Base-by-base conservation (phyloP, 2,797 vertebrate genomes). In the Pipistrellus nathusii region DNA sequence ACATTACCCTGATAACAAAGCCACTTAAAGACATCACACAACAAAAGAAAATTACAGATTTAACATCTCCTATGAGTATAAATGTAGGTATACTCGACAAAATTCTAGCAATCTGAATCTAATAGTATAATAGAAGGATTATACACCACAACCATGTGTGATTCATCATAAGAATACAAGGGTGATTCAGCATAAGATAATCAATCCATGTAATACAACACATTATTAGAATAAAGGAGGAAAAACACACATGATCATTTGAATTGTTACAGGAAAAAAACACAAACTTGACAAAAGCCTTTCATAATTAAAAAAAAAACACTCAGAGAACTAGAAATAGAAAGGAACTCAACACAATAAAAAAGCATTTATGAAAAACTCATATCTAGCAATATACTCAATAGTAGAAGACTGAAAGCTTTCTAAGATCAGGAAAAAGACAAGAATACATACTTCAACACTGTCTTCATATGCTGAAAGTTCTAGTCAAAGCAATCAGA, bases 341-440 rank as follows among this genome's bases (percentile, higher is more conserved):
- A 71, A 51, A 80, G 41, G 53, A 72, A 30, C 14, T 86, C 14
- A 86, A 62, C 25, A 51, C 7, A 17, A 71, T 25, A 51, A 62
- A 80, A 35, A 35, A 41, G 14, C 75, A 72, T 41, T 86, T 80
- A 27, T 80, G 75, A 62, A 86, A 84, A 92, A 72, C 11, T 25
- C n/a, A 69, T 8, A 68, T 32, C 20, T 76, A 66, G 44, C 35
- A 57, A 44, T 46, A 41, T 18, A 17, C 51, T 62, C 15, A 11
- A 18, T 69, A 41, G 41, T 84, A 9, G 88, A 84, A 69, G 25
- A 51, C 3, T 27, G 18, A 89, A 88, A 51, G 32, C 32, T 77
- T 83, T 84, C 57, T 69, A 48, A 84, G n/a, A 20, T 93, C n/a
- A 89, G 20, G 25, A 57, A 78, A 32, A 78, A 84, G n/a, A 69